Evolutionary conservation across 1,140 invertebrate genomes (phyloP).

Genomic region (Brachionus sp.): DNA sequence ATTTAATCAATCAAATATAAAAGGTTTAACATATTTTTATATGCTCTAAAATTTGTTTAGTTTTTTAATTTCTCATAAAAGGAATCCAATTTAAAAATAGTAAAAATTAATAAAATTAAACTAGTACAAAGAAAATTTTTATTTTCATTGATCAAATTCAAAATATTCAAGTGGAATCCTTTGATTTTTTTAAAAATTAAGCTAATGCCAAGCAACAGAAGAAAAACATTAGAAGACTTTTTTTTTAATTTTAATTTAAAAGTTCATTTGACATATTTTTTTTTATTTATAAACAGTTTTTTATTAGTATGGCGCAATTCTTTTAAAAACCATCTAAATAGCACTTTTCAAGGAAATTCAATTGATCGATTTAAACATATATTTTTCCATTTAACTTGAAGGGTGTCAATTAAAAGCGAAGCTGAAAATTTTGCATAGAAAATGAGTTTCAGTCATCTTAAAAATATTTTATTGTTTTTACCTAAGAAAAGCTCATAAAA

Average conservation of each 20-base stretch:
- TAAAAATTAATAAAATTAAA: too few relatives aligned
- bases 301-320: neutral
- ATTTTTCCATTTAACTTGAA: conserved; percentile 1
- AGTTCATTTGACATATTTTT: neutral
- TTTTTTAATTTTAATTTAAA: neutral
- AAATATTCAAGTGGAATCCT: neutral
- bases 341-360: neutral
- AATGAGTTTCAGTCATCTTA: neutral
- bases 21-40: too few relatives aligned
- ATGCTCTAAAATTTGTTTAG: too few relatives aligned
- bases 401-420: conserved; percentile 10
- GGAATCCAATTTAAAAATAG: too few relatives aligned
- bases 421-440: neutral
- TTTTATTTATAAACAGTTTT: neutral
- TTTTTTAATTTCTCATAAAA: too few relatives aligned
- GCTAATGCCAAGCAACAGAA: neutral
- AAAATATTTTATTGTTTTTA: conserved; percentile 8
- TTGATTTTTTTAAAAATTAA: neutral
- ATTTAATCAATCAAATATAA: too few relatives aligned
- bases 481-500: neutral
- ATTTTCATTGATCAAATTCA: neutral
- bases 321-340: neutral
- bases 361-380: neutral
- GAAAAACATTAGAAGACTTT: neutral
- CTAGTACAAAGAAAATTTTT: neutral